These are phyloP conservation scores for Syngnathoides biaculeatus DNA, from an alignment of 2,113 vertebrate genomes.

Conservation along the genomic window DNA sequence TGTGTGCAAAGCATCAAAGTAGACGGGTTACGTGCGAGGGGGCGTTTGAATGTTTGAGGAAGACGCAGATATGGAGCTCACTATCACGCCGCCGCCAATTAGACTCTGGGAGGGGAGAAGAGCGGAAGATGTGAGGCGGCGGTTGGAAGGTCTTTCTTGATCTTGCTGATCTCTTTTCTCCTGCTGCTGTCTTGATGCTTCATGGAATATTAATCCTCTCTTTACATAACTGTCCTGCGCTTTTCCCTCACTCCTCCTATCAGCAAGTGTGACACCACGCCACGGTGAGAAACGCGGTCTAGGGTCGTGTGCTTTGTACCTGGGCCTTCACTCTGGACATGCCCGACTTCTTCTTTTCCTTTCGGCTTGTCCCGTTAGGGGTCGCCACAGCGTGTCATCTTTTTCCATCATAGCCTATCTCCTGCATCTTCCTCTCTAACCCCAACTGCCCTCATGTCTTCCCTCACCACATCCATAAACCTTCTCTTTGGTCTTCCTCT, in stretches of 20 bases:
- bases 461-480: no score
- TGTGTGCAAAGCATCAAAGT: slow-evolving; percentile 53
- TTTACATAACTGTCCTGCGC: slow-evolving; percentile 59
- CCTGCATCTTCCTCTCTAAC: no score
- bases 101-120: slow-evolving; percentile 48
- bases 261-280: slow-evolving; percentile 33
- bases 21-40: slow-evolving; percentile 34
- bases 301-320: background rate
- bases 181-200: slow-evolving; percentile 51
- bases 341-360: no score
- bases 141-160: slow-evolving; percentile 64
- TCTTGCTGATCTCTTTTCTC: slow-evolving; percentile 63
- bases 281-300: slow-evolving; percentile 3
- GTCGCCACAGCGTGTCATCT: no score
- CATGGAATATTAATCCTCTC: slow-evolving; percentile 69
- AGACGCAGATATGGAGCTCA: slow-evolving; percentile 51
- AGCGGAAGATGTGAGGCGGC: slow-evolving; percentile 54
- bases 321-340: no score
- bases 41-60: slow-evolving; percentile 50
- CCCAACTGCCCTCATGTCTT: no score
- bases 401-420: no score
- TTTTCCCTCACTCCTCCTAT: slow-evolving; percentile 23
- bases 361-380: no score
- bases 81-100: slow-evolving; percentile 57
- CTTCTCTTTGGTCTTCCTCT: no score